Evolutionary conservation across 2,113 vertebrate genomes (phyloP).

Genomic region (Gracilinanus agilis): DNA sequence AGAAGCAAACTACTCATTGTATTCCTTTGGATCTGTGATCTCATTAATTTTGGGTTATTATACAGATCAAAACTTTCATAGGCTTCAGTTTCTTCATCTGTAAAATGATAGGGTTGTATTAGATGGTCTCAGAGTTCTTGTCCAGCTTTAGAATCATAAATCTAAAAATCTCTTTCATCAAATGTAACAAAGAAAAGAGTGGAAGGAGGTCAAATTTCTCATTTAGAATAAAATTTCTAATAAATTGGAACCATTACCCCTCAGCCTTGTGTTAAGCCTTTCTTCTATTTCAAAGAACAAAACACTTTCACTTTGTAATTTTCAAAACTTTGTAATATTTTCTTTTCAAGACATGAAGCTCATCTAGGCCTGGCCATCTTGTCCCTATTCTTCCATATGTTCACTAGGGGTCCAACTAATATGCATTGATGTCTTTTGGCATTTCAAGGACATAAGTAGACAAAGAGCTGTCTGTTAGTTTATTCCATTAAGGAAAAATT

Average conservation of each 20-base stretch:
- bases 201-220: slow-evolving; percentile 15
- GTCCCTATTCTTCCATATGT: not conserved
- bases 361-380: not conserved
- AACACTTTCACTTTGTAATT: slow-evolving; percentile 6
- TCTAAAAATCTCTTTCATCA: not conserved
- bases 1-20: not conserved
- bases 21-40: not conserved
- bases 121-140: not conserved
- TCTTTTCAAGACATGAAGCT: not conserved
- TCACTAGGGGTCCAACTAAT: not conserved
- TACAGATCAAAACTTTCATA: not conserved
- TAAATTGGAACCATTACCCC: slow-evolving; percentile 23
- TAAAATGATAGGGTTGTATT: not conserved
- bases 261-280: slow-evolving; percentile 29
- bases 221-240: not conserved
- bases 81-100: not conserved
- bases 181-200: slow-evolving; percentile 9
- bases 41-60: not conserved
- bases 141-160: not conserved
- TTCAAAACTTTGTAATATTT: not conserved
- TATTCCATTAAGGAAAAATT: not conserved
- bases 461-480: not conserved
- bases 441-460: not conserved
- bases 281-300: slow-evolving; percentile 31
- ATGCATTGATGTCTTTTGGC: not conserved